A percentile compares a stretch with the other conserved stretches of the same genome.
Conservation (phyloP, 2,888 invertebrate species). For the Erebia aethiops region DNA sequence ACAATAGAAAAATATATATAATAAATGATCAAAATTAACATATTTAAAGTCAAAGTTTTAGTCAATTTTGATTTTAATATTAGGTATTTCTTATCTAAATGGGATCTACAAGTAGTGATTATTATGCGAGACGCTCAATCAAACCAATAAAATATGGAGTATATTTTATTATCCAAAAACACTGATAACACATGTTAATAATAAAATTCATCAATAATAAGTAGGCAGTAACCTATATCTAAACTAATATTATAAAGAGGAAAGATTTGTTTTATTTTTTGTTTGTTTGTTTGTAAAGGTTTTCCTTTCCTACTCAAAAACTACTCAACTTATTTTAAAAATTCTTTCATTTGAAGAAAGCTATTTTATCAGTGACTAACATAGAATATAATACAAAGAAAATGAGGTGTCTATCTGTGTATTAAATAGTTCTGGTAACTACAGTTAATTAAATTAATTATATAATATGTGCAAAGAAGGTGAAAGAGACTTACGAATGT, state of each 20-base stretch:
- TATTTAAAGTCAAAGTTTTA: not conserved
- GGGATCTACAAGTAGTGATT: conserved; percentile 10
- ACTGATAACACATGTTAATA: conserved; percentile 7
- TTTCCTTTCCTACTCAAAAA: too few species aligned
- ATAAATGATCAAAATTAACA: not conserved
- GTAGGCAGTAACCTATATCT: conserved; percentile 2
- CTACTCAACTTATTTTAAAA: too few species aligned
- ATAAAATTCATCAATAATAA: conserved; percentile 13
- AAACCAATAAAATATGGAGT: conserved; percentile 14
- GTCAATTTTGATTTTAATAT: conserved; percentile 1
- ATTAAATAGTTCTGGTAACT: too few species aligned
- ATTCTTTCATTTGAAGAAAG: too few species aligned
- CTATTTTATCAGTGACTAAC: too few species aligned
- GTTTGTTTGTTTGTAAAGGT: too few species aligned
- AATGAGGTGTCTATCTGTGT: not conserved
- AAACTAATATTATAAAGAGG: too few species aligned
- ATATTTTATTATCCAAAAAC: conserved; percentile 12
- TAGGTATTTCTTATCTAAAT: conserved; percentile 7
- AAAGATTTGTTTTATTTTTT: too few species aligned
- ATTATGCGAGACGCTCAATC: not conserved
- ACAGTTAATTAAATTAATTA: too few species aligned
- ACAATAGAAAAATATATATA: conserved; percentile 14
- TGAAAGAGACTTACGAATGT: too few species aligned
- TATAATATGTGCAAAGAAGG: too few species aligned
- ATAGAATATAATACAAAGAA: not conserved